Evolutionary conservation across 2,797 vertebrate genomes (phyloP).

Genomic region (Distichodus sexfasciatus): DNA sequence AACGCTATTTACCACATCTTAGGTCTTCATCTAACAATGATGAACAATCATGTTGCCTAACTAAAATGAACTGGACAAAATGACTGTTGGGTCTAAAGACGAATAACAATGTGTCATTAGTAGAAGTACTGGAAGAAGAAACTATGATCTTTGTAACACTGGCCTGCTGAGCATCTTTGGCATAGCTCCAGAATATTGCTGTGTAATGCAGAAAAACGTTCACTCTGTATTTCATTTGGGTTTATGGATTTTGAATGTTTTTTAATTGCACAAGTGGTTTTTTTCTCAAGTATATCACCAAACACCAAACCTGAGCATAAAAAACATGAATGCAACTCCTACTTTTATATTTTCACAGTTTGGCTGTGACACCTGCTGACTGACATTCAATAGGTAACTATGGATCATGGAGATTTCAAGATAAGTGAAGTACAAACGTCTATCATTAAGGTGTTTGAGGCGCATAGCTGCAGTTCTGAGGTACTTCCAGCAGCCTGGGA

Average conservation of each 20-base stretch:
- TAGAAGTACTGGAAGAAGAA: no score
- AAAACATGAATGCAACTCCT: conserved; percentile 44
- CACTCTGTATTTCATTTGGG: conserved; percentile 22
- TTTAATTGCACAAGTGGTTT: conserved; percentile 53
- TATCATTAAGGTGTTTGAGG: conserved; percentile 15
- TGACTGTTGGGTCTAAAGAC: no score
- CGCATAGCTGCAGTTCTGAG: conserved; percentile 32
- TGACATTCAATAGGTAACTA: conserved; percentile 22
- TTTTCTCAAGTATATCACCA: conserved; percentile 52
- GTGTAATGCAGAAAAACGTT: conserved; percentile 19
- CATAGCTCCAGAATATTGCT: conserved; percentile 37
- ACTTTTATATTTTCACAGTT: conserved; percentile 14
- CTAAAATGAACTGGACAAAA: background rate
- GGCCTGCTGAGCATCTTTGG: conserved; percentile 37
- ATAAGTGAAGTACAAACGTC: background rate
- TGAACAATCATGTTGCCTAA: no score
- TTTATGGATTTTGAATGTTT: conserved; percentile 27
- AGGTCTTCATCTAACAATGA: no score
- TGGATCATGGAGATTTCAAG: conserved; percentile 4
- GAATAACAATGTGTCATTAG: no score
- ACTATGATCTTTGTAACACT: background rate
- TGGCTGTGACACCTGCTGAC: conserved; percentile 17
- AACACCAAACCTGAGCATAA: conserved; percentile 40
- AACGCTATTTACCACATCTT: background rate
- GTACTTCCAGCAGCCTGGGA: conserved; percentile 19